Evolutionary conservation across 2,113 vertebrate species (phyloP).

Genomic region (Rhombomys opimus): DNA sequence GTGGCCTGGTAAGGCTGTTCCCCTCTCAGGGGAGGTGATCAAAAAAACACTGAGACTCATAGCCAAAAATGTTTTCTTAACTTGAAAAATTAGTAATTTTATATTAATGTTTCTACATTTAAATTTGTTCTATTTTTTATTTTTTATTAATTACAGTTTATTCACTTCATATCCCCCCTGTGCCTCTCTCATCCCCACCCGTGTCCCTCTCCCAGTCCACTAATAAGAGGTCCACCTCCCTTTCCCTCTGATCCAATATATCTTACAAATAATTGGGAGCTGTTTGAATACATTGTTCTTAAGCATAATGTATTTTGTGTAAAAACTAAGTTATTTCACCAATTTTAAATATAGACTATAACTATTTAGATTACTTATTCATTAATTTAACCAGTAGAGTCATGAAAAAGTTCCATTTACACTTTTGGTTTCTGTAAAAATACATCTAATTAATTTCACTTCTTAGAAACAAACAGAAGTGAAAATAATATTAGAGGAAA

Average conservation of each 20-base stretch:
- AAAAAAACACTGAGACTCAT: too few relatives aligned
- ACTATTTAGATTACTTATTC: neutral
- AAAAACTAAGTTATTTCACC: neutral
- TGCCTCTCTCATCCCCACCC: too few relatives aligned
- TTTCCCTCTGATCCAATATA: neutral
- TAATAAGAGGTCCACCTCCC: too few relatives aligned
- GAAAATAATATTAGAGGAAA: neutral
- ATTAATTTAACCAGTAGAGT: neutral
- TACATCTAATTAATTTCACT: neutral
- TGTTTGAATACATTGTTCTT: neutral
- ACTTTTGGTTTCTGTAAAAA: neutral
- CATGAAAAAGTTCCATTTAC: neutral
- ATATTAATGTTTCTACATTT: neutral
- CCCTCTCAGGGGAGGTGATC: too few relatives aligned
- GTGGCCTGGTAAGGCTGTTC: too few relatives aligned
- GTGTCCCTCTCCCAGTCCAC: too few relatives aligned
- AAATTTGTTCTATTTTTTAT: neutral
- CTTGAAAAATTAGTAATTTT: conserved; percentile 4
- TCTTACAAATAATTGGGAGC: neutral
- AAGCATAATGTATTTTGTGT: neutral
- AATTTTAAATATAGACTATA: neutral
- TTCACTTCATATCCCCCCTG: too few relatives aligned
- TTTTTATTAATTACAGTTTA: too few relatives aligned
- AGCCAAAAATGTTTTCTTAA: too few relatives aligned
- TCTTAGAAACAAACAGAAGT: neutral